Base-by-base conservation (phyloP, 2,888 invertebrate species). In the Athalia circularis region DNA sequence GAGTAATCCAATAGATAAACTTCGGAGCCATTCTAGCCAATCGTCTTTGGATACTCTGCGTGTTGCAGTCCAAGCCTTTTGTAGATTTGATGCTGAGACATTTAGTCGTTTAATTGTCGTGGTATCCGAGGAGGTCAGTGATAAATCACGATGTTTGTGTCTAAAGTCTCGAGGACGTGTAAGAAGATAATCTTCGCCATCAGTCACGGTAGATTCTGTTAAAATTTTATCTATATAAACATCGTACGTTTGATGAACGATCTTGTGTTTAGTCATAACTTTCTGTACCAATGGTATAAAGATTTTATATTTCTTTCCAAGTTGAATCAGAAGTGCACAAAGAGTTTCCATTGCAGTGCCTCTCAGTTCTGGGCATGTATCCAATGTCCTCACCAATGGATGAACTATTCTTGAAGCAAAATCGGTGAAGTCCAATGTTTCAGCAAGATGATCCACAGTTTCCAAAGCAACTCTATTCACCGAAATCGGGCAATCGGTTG, bases 21-120 rank as follows among this genome's bases (percentile, higher is more conserved):
- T 93, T 64, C 97, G 93, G 74, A 99, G 91, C 99, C 99, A 99
- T 89, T 99, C 99, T 67, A 98, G 92, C 99, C 99, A 99, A 91
- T 99, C 99, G 85, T 99, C 99, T 89, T 98, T 98, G 0, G 98
- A 98, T 0, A 98, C 98, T 80, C 98, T 93, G 77, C 97, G 93
- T 48, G 96, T 96, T 0, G 97, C 96, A n/a, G 96, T 96, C 96
- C 98, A 97, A 0, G 97, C 96, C 84, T 96, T 93, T 88, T 97
- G 96, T 65, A 99, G 91, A 88, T 96, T 97, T 45, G 94, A 93
- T 5, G 96, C 95, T 52, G 95, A 96, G 9, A 98, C 96, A 86
- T 95, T 95, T 77, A 97, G 91, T 88, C 96, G 94, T 86, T 96
- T 96, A 64, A 95, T 95, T 8, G 95, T 94, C 7, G 94, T 93